Evolutionary conservation across 2,113 vertebrate genomes (phyloP), one percentile per base, ranked within the genome.

Genomic region (Hystrix brachyura): DNA sequence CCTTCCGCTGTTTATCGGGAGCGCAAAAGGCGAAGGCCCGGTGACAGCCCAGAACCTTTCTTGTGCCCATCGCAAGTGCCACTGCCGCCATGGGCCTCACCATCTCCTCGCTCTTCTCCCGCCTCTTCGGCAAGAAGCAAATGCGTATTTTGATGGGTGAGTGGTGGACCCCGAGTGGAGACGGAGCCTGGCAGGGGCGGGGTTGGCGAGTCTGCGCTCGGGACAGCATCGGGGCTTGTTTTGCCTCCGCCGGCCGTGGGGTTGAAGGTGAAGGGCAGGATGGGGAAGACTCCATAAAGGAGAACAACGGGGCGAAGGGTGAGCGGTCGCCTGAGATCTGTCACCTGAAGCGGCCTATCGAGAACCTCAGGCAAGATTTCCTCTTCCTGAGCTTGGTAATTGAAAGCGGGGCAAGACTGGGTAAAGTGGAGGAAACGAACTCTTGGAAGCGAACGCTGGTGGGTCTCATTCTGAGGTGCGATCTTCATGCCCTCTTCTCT

Each of bases 101-200:
- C 62, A 99, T 99, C 96, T 99, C 99, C 48, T 98, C 98, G 57
- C 98, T 99, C 3, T 99, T 99, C 95, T 99, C 98, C 0, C 99
- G 99, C 91, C 98, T 99, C 65, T 99, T 99, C 93, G 99, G 99
- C 97, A 99, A 99, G 98, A 99, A 99, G 96, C 99, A 99, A 98
- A 99, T 99, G 99, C 98, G 99, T 96, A 99, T 99, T 96, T 98
- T 99, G 76, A 99, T 99, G 99, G 99, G 99, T 99, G 97, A 99
- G 99, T 81, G 55, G 32, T 57, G n/a, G 72, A 3, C 69, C 0
- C 12, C 51, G 76, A 4, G 19, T 10, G 2, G n/a, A 43, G 53
- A 7, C 60, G 27, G 4, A 69, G 59, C 67, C 25, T 0, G 21
- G 1, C n/a, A 19, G 69, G 48, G 0, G 8, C 25, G 3, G 29